Evolutionary conservation across 1,140 invertebrate genomes (phyloP).

Genomic region (Plodia interpunctella): DNA sequence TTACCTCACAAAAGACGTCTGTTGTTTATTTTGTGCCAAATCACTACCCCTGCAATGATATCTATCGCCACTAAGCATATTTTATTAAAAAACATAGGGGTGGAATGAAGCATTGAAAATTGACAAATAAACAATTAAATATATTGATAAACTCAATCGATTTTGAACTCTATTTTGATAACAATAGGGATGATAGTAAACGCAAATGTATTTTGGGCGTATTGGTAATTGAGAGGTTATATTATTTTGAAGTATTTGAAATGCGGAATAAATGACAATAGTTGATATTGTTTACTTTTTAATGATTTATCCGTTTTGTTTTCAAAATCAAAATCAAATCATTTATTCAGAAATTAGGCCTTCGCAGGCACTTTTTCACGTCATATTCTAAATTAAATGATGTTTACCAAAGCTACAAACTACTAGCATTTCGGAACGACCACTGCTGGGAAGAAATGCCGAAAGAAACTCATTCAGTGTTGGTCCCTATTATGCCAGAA

Average conservation of each 20-base stretch:
- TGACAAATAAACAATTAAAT: background rate
- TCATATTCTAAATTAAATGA: no score
- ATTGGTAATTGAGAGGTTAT: slow-evolving; percentile 20
- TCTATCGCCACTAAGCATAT: slow-evolving; percentile 58
- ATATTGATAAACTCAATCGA: background rate
- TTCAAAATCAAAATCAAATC: no score
- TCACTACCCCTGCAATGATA: slow-evolving; percentile 69
- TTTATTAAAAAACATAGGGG: slow-evolving; percentile 69
- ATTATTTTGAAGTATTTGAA: slow-evolving; percentile 50
- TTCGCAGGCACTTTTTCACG: no score
- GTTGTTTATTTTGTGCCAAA: slow-evolving; percentile 72
- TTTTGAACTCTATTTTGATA: background rate
- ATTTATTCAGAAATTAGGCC: no score
- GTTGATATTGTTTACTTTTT: background rate
- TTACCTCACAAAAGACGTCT: slow-evolving; percentile 56
- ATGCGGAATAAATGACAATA: slow-evolving; percentile 32
- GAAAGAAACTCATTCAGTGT: no score
- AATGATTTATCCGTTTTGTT: slow-evolving; percentile 5
- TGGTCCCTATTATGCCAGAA: no score
- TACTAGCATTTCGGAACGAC: no score
- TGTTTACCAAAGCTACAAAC: no score
- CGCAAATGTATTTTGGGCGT: slow-evolving; percentile 4
- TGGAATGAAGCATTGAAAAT: slow-evolving; percentile 29
- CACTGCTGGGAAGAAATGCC: no score
- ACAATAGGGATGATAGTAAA: background rate